Evolutionary conservation across 2,888 invertebrate genomes (phyloP), one percentile per base, ranked within the genome.

Genomic region (Timema podura): DNA sequence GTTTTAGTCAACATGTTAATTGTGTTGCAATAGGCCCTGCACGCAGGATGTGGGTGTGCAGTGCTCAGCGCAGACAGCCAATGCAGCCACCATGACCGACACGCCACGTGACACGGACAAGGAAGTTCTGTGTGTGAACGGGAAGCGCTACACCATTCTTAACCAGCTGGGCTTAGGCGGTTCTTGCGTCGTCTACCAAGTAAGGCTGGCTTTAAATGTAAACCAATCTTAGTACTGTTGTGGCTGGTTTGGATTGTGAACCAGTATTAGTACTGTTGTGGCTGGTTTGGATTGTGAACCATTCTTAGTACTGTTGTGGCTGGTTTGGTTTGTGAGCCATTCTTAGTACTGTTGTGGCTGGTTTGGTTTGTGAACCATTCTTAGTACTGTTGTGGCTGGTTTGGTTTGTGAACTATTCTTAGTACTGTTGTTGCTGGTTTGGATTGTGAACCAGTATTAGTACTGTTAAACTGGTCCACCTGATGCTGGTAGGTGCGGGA

Each of bases 141-240:
- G 87, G 45, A 87, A 86, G 67, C 85, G 87, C 46, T 97, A 95
- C 80, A 82, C 87, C 73, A 86, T 93, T 67, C 83, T 92, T 13
- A 90, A 89, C 74, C 85, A 88, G 76, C 82, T 96, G 65, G 97
- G 97, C 0, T 87, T 86, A 76, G 96, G 96, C n/a, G 96, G 96
- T 57, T 95, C 95, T 69, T 93, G 95, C 77, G 89, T 91, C 80
- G 96, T 96, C 5, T 90, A 78, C 70, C 77, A 79, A 77, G 82
- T 81, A 75, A 44, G 61, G 16, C 44, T 30, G 44, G 30, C 16
- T 61, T 5, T 61, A 44, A 6, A 7, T 61, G n/a, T 54, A 13
- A 15, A 16, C 5, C 7, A 15, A 16, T 11, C n/a, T 11, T 15
- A 11, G 54, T 54, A 16, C 16, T 54, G 49, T 54, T n/a, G n/a